Evolutionary conservation across 1,140 invertebrate species (phyloP).

Genomic region (Colletes gigas): DNA sequence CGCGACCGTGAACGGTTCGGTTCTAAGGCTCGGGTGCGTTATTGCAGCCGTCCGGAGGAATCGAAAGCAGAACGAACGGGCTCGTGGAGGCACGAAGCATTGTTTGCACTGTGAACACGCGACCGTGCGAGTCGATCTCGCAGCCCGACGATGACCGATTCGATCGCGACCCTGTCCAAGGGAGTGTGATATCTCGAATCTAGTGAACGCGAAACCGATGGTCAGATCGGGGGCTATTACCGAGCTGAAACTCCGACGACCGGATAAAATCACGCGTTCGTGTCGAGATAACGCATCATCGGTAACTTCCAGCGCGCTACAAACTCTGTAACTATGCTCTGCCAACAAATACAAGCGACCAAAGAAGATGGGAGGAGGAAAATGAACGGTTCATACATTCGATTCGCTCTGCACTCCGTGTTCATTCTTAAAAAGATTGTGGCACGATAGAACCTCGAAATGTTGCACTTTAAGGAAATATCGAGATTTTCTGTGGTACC

Average conservation of each 20-base stretch:
- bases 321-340: not conserved
- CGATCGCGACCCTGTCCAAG: slow-evolving; percentile 56
- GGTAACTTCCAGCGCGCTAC: not conserved
- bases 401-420: not conserved
- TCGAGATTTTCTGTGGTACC: too few relatives aligned
- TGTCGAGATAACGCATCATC: slow-evolving; percentile 55
- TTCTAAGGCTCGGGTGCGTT: not conserved
- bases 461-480: too few relatives aligned
- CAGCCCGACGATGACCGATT: slow-evolving; percentile 54
- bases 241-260: slow-evolving; percentile 19
- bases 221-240: slow-evolving; percentile 50
- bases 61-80: not conserved
- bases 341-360: not conserved
- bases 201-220: slow-evolving; percentile 18
- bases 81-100: slow-evolving; percentile 36
- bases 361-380: not conserved
- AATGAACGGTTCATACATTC: not conserved
- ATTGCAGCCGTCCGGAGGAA: slow-evolving; percentile 3
- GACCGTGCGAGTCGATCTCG: slow-evolving; percentile 37
- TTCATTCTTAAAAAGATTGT: too few relatives aligned
- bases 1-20: not conserved
- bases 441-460: too few relatives aligned
- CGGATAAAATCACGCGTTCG: slow-evolving; percentile 62
- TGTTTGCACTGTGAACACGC: slow-evolving; percentile 49
- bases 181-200: slow-evolving; percentile 54